Percentiles rank a stretch among this genome's conserved stretches.
Conservation (phyloP, 2,113 vertebrate genomes). For the Marmota flaviventris region DNA sequence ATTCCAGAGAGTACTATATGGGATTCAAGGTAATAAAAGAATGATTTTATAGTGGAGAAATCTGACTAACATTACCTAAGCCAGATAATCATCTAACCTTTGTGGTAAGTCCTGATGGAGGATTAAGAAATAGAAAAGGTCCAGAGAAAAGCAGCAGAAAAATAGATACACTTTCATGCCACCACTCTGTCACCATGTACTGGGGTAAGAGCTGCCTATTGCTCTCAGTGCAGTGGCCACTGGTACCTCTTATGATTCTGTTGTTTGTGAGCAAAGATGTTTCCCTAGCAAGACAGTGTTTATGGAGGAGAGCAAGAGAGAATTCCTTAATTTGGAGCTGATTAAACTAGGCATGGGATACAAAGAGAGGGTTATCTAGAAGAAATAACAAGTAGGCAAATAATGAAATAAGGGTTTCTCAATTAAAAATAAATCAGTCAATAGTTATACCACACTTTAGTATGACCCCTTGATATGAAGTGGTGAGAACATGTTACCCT, state of each 20-base stretch:
- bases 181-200: not conserved
- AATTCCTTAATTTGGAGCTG: not conserved
- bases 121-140: not conserved
- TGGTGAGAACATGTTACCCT: not conserved
- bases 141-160: no score
- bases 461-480: not conserved
- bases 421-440: not conserved
- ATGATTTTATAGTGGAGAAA: not conserved
- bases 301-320: not conserved
- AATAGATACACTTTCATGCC: rapidly evolving
- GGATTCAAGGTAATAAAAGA: not conserved
- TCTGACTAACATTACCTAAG: not conserved
- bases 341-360: not conserved
- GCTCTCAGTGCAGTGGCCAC: not conserved
- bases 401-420: not conserved
- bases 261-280: not conserved
- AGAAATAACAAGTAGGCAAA: not conserved
- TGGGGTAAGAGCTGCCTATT: not conserved
- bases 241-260: not conserved
- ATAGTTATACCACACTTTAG: no score
- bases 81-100: not conserved
- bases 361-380: not conserved
- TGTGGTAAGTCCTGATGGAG: not conserved
- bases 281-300: not conserved
- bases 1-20: not conserved